A percentile compares a stretch with the other conserved stretches of the same genome.
phyloP scores from a whole-genome alignment of 2,888 invertebrate genomes.

The Drosophila peninsularis region DNA sequence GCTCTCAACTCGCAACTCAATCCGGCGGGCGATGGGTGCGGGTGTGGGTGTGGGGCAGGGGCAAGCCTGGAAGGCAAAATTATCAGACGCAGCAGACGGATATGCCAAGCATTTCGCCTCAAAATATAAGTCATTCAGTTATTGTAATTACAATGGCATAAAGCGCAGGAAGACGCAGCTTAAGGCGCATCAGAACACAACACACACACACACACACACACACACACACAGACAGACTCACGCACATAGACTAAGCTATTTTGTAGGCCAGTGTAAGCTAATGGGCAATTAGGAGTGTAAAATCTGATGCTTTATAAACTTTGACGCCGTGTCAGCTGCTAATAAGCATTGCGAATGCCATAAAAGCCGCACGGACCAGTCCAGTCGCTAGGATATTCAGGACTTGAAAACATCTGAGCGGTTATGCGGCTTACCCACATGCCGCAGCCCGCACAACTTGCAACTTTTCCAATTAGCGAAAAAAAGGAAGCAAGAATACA shows the following conservation, averaged over 20 bases:
- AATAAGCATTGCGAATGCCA: slow-evolving; percentile 71
- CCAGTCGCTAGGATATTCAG: slow-evolving; percentile 30
- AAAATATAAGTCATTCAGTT: slow-evolving; percentile 73
- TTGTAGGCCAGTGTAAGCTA: slow-evolving; percentile 37
- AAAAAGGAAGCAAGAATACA: slow-evolving; percentile 42
- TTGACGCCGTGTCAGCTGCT: slow-evolving; percentile 78
- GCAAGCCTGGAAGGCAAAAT: slow-evolving; percentile 43
- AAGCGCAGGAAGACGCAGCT: slow-evolving; percentile 61
- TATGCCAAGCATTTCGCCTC: slow-evolving; percentile 55
- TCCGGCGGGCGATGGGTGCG: background rate
- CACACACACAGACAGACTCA: background rate
- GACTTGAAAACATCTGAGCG: slow-evolving; percentile 30
- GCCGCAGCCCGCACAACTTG: slow-evolving; percentile 65
- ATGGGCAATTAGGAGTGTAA: slow-evolving; percentile 77
- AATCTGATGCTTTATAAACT: slow-evolving; percentile 71
- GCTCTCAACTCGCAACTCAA: slow-evolving; percentile 12
- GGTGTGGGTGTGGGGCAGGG: background rate
- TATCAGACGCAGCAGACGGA: slow-evolving; percentile 53
- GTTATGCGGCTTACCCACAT: slow-evolving; percentile 16
- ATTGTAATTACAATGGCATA: slow-evolving; percentile 74
- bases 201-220: slow-evolving; percentile 1
- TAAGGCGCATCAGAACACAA: slow-evolving; percentile 37
- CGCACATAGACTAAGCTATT: background rate
- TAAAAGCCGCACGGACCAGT: slow-evolving; percentile 66
- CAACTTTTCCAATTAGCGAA: slow-evolving; percentile 82